phyloP scores from a whole-genome alignment of 2,113 vertebrate genomes.

The Rhabdornis inornatus region DNA sequence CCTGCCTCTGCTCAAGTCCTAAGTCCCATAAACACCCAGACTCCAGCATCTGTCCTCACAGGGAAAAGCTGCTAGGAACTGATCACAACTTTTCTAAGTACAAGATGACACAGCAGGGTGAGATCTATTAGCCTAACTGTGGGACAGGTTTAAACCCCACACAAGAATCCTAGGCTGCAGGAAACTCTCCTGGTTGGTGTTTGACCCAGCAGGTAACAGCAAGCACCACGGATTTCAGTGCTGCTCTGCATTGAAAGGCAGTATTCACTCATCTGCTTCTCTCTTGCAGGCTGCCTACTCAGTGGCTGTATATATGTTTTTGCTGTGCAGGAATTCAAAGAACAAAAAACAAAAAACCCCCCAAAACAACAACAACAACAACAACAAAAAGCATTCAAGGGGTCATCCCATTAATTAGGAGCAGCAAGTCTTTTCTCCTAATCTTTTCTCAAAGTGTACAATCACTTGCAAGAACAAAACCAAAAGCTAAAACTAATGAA shows the following conservation, averaged over 20 bases:
- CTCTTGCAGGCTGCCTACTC: background rate
- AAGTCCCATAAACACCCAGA: background rate
- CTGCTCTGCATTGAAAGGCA: background rate
- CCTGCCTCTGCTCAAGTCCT: background rate
- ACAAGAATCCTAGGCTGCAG: background rate
- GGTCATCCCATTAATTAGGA: background rate
- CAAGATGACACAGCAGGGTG: background rate
- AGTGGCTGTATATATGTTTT: background rate
- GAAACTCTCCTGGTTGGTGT: background rate
- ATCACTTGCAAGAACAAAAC: background rate
- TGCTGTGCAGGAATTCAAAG: background rate
- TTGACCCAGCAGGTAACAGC: accelerated
- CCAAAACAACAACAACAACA: background rate
- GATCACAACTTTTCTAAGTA: background rate
- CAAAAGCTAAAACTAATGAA: background rate
- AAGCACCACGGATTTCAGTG: background rate
- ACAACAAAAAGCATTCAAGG: background rate
- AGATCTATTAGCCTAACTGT: background rate
- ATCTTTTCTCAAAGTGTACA: background rate
- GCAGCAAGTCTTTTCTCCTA: background rate
- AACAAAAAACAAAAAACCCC: background rate
- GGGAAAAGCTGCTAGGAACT: background rate
- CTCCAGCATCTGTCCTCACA: background rate
- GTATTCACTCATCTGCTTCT: background rate
- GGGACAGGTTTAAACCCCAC: background rate